Evolutionary conservation across 2,888 invertebrate species (phyloP).

Genomic region (Holacanthella duospinosa): DNA sequence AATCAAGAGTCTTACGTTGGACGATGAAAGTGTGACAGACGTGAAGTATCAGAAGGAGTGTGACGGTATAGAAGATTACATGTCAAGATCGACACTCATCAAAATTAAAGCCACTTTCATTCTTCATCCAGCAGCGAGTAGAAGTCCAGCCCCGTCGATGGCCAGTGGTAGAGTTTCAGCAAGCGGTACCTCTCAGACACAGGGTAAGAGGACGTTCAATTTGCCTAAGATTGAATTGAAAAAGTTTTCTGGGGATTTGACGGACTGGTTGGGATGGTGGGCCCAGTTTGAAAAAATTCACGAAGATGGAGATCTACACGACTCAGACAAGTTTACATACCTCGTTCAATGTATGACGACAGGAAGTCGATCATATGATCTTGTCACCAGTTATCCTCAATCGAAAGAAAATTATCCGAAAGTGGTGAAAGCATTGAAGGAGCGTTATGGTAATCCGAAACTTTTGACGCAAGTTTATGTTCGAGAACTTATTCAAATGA

Average conservation of each 20-base stretch:
- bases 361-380: not conserved
- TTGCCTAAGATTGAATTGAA: conserved; percentile 8
- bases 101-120: not conserved
- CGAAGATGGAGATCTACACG: conserved; percentile 4
- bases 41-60: not conserved
- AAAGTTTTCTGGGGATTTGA: conserved; percentile 10
- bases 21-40: not conserved
- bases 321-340: conserved; percentile 12
- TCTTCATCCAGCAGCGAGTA: not conserved
- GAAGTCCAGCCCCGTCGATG: not conserved
- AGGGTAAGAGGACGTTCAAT: conserved; percentile 2
- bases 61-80: not conserved
- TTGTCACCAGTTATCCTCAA: conserved; percentile 12
- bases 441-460: conserved; percentile 2
- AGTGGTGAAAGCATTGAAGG: conserved; percentile 9
- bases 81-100: too few species aligned
- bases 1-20: not conserved
- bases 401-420: conserved; percentile 11
- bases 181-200: not conserved
- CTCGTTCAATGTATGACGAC: conserved; percentile 4
- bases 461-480: conserved; percentile 8
- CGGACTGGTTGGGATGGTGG: conserved; percentile 15
- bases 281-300: conserved; percentile 15
- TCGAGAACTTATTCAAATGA: conserved; percentile 5
- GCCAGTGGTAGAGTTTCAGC: not conserved